Evolutionary conservation across 2,797 vertebrate species (phyloP).

Genomic region (Sitta carolinensis): DNA sequence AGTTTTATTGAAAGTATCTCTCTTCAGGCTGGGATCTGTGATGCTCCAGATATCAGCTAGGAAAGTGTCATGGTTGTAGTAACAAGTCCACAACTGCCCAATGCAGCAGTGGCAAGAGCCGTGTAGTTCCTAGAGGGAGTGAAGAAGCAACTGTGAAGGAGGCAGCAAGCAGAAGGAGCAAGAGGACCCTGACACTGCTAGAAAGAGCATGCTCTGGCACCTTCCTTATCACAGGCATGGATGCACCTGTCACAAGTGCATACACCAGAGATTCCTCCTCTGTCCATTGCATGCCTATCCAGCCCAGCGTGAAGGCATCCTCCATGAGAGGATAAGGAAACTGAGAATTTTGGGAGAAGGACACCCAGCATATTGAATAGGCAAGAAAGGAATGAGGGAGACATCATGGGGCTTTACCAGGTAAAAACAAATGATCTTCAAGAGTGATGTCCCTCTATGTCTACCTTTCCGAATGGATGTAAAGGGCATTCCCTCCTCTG

Average conservation of each 20-base stretch:
- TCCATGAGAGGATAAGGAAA: not conserved
- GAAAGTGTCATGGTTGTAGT: not conserved
- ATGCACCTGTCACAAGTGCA: not conserved
- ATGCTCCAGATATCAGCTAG: not conserved
- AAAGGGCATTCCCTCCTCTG: conserved; percentile 88
- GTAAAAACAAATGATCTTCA: not conserved
- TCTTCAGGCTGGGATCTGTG: not conserved
- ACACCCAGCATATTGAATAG: not conserved
- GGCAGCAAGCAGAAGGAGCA: not conserved
- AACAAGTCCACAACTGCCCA: not conserved
- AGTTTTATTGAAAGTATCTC: not conserved
- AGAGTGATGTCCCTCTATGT: not conserved
- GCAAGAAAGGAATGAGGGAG: not conserved
- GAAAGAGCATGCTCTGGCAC: not conserved
- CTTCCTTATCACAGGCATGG: not conserved
- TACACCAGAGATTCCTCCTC: not conserved
- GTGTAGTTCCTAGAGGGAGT: not conserved
- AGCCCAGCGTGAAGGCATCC: not conserved
- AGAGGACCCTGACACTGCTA: not conserved
- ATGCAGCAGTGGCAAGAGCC: not conserved
- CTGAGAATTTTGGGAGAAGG: not conserved
- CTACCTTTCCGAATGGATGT: conserved; percentile 90
- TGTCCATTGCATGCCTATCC: not conserved
- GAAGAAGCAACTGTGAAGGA: not conserved
- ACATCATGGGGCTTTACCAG: not conserved